Base-by-base conservation (phyloP, 2,888 invertebrate species). In the Meteorus cinctellus region DNA sequence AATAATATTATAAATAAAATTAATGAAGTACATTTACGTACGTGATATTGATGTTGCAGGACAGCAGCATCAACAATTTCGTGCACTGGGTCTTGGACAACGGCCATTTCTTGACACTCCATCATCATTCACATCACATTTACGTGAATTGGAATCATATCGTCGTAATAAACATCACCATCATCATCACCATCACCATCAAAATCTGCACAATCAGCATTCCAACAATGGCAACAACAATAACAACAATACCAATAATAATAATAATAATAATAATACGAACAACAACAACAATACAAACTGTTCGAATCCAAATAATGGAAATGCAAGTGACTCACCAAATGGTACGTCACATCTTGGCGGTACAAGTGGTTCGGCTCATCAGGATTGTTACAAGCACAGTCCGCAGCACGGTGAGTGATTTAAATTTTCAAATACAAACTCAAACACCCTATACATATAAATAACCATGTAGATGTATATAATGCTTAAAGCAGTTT, bases 71-170 rank as follows among this genome's bases (percentile, higher is more conserved):
- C 93, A 93, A 82, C 94, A 94, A 86, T 94, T 95, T 86, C 92
- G 96, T 79, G 93, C 94, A 68, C 91, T 95, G 83, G 94, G 94
- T 45, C 91, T 95, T 85, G 93, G 93, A 74, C 95, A 95, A 86
- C 92, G 96, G 82, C 94, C 95, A 72, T 92, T 93, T 90, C 89
- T 94, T 89, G 90, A 93, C 76, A 88, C 90, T 41, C 85, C 88
- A 45, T 89, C 91, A 74, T 91, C 93, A 69, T 94, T 94, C 88
- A 91, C 92, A 74, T 92, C 92, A 81, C 93, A 94, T 85, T 91
- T 94, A 79, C 91, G 93, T 79, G 94, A 94, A 78, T 90, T 94
- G 81, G 96, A 96, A 83, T 90, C 92, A 72, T 94, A 94, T 88
- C 93, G 96, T 85, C 92, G 95, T 82, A 93, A 92, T 79, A 90